phyloP scores from a whole-genome alignment of 2,888 invertebrate genomes.

The Scaptomyza reducta region DNA sequence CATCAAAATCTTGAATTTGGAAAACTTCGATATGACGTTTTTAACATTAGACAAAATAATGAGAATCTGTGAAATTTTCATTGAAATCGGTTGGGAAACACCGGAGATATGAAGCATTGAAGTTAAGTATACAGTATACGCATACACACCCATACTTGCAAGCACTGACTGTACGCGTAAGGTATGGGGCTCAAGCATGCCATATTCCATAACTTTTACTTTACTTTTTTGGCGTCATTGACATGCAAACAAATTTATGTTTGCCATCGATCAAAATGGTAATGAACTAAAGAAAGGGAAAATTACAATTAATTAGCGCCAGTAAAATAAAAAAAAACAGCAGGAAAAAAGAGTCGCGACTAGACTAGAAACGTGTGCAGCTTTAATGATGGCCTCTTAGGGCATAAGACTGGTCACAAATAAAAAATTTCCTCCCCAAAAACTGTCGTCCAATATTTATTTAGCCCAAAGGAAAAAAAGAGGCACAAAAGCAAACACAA shows the following conservation, averaged over 20 bases:
- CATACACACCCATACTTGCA: too few relatives aligned
- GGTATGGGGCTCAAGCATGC: too few relatives aligned
- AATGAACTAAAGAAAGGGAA: constrained; percentile 33
- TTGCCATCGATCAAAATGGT: constrained; percentile 62
- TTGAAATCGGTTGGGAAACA: too few relatives aligned
- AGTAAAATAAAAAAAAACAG: constrained; percentile 10
- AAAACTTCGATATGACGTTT: too few relatives aligned
- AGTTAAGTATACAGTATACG: too few relatives aligned
- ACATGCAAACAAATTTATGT: constrained; percentile 41
- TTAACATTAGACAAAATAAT: too few relatives aligned
- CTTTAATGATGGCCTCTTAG: constrained; percentile 58
- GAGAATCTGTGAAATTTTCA: too few relatives aligned
- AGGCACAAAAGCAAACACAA: constrained; percentile 16
- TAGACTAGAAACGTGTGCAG: constrained; percentile 57
- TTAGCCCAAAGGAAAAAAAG: constrained; percentile 27
- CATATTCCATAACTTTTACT: constrained; percentile 1
- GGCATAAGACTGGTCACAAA: constrained; percentile 36
- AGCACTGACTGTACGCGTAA: too few relatives aligned
- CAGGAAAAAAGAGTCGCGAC: constrained; percentile 23
- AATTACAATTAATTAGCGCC: constrained; percentile 73
- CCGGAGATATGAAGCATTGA: too few relatives aligned
- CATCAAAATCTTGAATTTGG: too few relatives aligned
- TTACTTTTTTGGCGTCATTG: constrained; percentile 31
- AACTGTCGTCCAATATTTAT: constrained; percentile 67
- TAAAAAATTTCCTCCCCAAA: constrained; percentile 44